Conservation (phyloP, 2,113 vertebrate species). For the Corydoras maculifer region DNA sequence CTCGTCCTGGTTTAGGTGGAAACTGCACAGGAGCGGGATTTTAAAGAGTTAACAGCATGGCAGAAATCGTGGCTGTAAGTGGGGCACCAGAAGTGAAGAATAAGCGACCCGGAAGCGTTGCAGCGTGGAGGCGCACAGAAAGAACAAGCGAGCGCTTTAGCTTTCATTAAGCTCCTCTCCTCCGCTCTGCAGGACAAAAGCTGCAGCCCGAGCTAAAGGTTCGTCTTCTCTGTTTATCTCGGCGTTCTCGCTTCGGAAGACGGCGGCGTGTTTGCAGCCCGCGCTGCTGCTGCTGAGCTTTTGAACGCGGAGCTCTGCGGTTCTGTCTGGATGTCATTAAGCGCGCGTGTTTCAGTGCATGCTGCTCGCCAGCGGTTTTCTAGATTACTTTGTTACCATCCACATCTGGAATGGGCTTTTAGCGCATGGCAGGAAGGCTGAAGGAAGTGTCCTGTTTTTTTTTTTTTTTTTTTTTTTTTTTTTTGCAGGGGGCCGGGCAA, state of each 20-base stretch:
- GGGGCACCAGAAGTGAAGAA: slow-evolving; percentile 61
- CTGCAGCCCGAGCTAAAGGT: slow-evolving; percentile 66
- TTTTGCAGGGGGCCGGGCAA: slow-evolving; percentile 76
- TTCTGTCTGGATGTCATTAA: no score
- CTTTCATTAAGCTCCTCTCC: slow-evolving; percentile 52
- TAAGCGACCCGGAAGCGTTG: slow-evolving; percentile 86
- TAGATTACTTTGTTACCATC: no score
- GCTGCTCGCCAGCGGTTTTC: no score
- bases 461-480: slow-evolving; percentile 62
- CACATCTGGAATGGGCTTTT: no score
- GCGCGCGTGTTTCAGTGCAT: no score
- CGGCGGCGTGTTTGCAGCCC: background rate
- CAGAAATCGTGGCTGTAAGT: background rate
- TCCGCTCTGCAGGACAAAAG: slow-evolving; percentile 56
- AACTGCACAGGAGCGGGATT: background rate
- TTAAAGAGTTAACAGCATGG: background rate
- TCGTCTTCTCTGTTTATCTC: slow-evolving; percentile 49
- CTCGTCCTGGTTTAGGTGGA: background rate
- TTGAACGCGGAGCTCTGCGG: no score
- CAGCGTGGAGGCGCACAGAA: slow-evolving; percentile 65
- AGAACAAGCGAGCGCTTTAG: slow-evolving; percentile 64
- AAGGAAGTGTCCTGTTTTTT: slow-evolving; percentile 54
- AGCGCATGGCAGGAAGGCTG: no score
- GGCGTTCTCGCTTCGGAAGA: background rate
- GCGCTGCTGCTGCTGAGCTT: no score